These are phyloP conservation scores for Corbicula japonica DNA, from an alignment of 2,888 invertebrate genomes.

Conservation along the genomic window DNA sequence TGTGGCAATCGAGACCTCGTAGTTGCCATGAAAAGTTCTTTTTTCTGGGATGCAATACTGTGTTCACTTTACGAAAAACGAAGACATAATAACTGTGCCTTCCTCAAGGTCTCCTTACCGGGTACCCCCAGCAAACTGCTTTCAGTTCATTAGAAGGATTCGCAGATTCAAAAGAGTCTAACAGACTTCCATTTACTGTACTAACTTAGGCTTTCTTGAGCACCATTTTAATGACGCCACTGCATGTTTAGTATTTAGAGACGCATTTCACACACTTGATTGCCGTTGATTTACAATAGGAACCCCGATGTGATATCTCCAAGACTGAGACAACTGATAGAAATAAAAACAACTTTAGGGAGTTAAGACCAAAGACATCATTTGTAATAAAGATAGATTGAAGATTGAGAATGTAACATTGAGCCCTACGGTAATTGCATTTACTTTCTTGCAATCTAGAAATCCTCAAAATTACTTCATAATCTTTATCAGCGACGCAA, in stretches of 20 bases:
- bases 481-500: too few species aligned
- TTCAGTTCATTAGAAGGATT: slow-evolving; percentile 61
- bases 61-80: slow-evolving; percentile 53
- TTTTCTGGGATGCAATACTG: slow-evolving; percentile 42
- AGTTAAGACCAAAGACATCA: too few species aligned
- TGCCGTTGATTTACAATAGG: slow-evolving; percentile 47
- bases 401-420: too few species aligned
- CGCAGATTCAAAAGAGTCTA: slow-evolving; percentile 57
- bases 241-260: slow-evolving; percentile 58
- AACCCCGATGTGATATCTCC: slow-evolving; percentile 34
- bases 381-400: too few species aligned
- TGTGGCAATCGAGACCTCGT: too few species aligned
- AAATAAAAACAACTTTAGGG: not conserved
- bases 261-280: slow-evolving; percentile 57
- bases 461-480: too few species aligned
- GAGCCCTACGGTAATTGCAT: too few species aligned
- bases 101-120: slow-evolving; percentile 58
- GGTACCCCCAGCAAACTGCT: slow-evolving; percentile 54
- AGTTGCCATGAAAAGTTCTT: too few species aligned
- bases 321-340: slow-evolving; percentile 55
- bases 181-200: slow-evolving; percentile 29
- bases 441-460: too few species aligned
- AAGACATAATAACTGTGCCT: slow-evolving; percentile 46
- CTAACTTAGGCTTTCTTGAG: slow-evolving; percentile 39
- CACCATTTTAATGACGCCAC: slow-evolving; percentile 66